phyloP scores from a whole-genome alignment of 2,113 vertebrate genomes.

The Antechinus flavipes region DNA sequence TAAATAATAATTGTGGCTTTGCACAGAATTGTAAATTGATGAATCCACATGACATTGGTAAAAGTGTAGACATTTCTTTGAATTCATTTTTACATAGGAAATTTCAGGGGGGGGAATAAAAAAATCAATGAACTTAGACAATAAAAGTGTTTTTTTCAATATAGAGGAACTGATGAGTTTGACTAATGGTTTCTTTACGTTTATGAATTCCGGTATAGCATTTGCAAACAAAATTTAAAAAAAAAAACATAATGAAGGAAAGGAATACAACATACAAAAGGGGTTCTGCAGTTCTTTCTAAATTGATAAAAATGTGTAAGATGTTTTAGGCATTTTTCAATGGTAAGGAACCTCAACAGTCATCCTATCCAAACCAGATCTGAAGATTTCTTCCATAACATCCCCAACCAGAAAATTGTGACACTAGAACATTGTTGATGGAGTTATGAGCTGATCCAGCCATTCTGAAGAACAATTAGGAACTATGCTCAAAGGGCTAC shows the following conservation, averaged over 20 bases:
- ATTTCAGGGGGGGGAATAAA: not conserved
- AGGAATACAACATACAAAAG: not conserved
- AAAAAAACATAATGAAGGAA: not conserved
- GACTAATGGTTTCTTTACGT: not conserved
- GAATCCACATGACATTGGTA: not conserved
- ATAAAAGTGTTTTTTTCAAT: not conserved
- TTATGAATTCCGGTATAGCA: not conserved
- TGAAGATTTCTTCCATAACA: not conserved
- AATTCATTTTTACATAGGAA: not conserved
- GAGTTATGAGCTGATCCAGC: no score
- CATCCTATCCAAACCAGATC: not conserved
- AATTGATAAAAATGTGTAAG: not conserved
- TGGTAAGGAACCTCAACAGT: not conserved
- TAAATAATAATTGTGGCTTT: not conserved
- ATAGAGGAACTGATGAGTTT: not conserved
- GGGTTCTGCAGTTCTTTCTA: not conserved
- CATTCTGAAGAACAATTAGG: no score
- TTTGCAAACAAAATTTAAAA: not conserved
- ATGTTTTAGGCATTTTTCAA: not conserved
- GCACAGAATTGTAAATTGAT: not conserved
- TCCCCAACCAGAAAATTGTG: not conserved
- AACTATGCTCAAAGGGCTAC: no score
- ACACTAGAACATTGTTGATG: no score
- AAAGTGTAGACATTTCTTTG: not conserved
- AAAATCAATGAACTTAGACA: not conserved